Conservation (phyloP, 2,888 invertebrate species). For the Timandra comae region DNA sequence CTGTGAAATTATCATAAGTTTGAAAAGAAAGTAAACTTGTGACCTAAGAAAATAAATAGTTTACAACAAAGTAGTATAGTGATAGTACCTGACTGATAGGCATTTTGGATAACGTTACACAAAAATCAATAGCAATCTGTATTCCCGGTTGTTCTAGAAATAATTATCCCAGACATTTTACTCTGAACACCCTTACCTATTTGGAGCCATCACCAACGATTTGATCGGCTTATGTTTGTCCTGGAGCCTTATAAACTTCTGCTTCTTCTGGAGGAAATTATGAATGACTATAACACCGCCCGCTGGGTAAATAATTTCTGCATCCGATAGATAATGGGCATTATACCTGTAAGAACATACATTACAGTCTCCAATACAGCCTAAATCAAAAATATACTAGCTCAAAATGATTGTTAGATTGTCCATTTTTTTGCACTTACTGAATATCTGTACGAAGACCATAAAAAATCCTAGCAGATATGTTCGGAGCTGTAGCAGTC, state of each 20-base stretch:
- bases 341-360: conserved; percentile 75
- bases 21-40: too few relatives aligned
- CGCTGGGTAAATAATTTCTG: conserved; percentile 87
- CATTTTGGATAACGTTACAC: too few relatives aligned
- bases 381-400: too few relatives aligned
- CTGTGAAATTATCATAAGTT: conserved; percentile 47
- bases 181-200: conserved; percentile 82
- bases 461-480: conserved; percentile 78
- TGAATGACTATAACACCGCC: conserved; percentile 86
- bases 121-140: neutral
- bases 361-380: too few relatives aligned
- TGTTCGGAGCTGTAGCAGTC: conserved; percentile 55
- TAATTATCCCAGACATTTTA: neutral
- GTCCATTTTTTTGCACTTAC: too few relatives aligned
- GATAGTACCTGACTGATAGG: too few relatives aligned
- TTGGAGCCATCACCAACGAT: conserved; percentile 79
- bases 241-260: conserved; percentile 82
- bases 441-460: conserved; percentile 79
- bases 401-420: too few relatives aligned
- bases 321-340: conserved; percentile 83
- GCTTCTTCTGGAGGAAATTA: conserved; percentile 82
- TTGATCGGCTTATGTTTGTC: conserved; percentile 81
- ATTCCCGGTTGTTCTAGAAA: neutral
- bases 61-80: too few relatives aligned
- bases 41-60: too few relatives aligned